These are phyloP conservation scores for Terrapene triunguis DNA, from an alignment of 2,113 vertebrate genomes.

Conservation along the genomic window DNA sequence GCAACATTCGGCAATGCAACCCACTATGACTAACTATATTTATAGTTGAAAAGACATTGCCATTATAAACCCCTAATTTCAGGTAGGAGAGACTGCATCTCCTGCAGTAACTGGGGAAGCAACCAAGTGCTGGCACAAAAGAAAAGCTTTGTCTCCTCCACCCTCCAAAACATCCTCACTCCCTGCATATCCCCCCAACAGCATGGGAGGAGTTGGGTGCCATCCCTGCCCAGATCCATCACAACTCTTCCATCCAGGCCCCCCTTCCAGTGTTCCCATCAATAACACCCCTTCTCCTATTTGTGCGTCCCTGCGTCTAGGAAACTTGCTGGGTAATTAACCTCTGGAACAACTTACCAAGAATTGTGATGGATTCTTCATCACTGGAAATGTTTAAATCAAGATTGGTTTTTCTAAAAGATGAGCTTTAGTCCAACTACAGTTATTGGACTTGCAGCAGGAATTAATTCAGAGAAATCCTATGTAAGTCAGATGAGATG, in stretches of 20 bases:
- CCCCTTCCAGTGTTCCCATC: neutral
- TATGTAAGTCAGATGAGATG: neutral
- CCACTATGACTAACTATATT: neutral
- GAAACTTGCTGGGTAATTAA: neutral
- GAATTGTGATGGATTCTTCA: neutral
- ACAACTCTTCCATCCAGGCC: neutral
- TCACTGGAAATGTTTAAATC: neutral
- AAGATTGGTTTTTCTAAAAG: neutral
- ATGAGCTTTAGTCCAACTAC: neutral
- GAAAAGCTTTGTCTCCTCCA: neutral
- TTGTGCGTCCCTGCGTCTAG: neutral
- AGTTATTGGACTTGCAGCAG: neutral
- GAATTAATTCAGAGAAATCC: neutral
- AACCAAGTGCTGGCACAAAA: neutral
- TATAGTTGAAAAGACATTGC: neutral
- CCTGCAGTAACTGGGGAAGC: neutral
- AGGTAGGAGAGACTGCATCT: neutral
- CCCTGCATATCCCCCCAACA: neutral
- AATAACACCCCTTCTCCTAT: neutral
- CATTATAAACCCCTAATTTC: neutral
- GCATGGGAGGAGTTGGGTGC: neutral
- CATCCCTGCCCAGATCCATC: neutral
- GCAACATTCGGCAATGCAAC: neutral
- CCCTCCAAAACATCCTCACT: neutral
- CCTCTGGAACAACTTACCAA: neutral